Evolutionary conservation across 2,797 vertebrate species (phyloP).

Genomic region (Simalia tracyae): DNA sequence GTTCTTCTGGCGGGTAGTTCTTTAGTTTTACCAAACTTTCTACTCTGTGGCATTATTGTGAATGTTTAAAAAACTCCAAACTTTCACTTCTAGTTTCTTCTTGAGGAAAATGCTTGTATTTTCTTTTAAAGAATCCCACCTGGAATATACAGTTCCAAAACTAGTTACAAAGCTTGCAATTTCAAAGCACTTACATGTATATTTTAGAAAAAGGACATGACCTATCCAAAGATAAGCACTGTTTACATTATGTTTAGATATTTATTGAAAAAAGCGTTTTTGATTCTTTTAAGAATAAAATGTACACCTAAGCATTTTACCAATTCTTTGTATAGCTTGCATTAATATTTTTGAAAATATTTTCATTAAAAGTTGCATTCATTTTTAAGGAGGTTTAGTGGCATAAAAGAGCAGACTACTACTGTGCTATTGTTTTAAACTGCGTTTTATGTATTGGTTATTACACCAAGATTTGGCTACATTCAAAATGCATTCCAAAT

Average conservation of each 20-base stretch:
- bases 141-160: constrained; percentile 72
- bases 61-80: constrained; percentile 86
- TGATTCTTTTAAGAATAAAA: not conserved
- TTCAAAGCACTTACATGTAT: not conserved
- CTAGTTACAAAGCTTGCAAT: constrained; percentile 27
- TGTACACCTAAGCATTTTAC: not conserved
- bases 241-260: not conserved
- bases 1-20: constrained; percentile 45
- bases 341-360: not conserved
- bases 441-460: not conserved
- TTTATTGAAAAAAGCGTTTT: not conserved
- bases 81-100: constrained; percentile 78
- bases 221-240: not conserved
- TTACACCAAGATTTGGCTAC: not conserved
- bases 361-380: not conserved
- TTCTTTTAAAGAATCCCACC: constrained; percentile 93
- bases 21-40: constrained; percentile 43
- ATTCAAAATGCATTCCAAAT: not conserved
- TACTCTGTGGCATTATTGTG: constrained; percentile 65
- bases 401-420: no score
- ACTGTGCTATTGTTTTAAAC: no score
- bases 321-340: not conserved
- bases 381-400: no score
- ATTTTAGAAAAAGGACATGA: not conserved
- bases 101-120: constrained; percentile 71